Base-by-base conservation (phyloP, 2,797 vertebrate genomes). In the Acestrorhynchus altus region DNA sequence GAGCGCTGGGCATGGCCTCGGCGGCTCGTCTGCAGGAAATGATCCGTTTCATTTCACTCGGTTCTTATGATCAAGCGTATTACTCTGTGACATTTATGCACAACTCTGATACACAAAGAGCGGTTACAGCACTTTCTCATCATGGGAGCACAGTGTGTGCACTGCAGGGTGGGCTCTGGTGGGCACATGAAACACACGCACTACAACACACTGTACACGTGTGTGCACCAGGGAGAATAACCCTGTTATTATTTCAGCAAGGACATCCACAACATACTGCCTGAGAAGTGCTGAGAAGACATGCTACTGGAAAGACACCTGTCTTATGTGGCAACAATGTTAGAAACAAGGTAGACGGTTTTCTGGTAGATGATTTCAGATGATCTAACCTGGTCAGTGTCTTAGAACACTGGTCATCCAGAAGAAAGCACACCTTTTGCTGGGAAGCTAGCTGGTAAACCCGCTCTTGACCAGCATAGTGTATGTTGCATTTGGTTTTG, bases 1-100 rank as follows among this genome's bases (percentile, higher is more conserved):
- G 74, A 74, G 88, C 88, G 88, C 61, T 86, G 77, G 87, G 69
- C 78, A 67, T 57, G 22, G 46, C 76, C 74, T 79, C 57, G 72
- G n/a, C 24, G 24, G 74, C 80, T 72, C 31, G 15, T 84, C 72
- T 35, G 42, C 63, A 75, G 74, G 72, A 82, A 86, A 83, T 67
- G 54, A 83, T 47, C 64, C 68, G 12, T 81, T 84, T 81, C 65
- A 81, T 84, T 76, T 77, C 28, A 65, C 63, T 84, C 54, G 28
- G 59, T 77, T 74, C 46, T 77, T 44, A 77, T 57, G 66, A 80
- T 75, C 35, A 2, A 79, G 67, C 52, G 39, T 71, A 80, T 76
- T 68, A 75, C 51, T 56, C 52, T 42, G n/a, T 51, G 69, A 59
- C 22, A 28, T 70, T 80, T 73, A 74, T 66, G 51, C 42, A 54